A percentile compares a stretch with the other conserved stretches of the same genome.
These are phyloP conservation scores for Lagria hirta DNA, from an alignment of 2,888 invertebrate genomes.

Conservation along the genomic window DNA sequence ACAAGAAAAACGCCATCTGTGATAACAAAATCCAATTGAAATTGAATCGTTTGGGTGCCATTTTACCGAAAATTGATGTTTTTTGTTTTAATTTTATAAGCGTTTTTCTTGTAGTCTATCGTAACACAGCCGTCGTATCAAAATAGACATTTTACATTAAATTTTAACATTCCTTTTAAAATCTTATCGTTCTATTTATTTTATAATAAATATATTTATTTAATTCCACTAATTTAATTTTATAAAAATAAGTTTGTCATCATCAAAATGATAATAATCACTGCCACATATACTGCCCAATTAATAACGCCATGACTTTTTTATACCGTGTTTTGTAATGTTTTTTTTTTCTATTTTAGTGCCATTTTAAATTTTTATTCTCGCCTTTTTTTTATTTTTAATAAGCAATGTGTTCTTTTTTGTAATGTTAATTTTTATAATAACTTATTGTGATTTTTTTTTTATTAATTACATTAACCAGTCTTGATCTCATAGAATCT, in stretches of 20 bases:
- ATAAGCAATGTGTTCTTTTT: conserved; percentile 16
- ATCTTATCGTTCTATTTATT: conserved; percentile 32
- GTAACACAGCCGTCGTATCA: too few species aligned
- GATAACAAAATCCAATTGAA: too few species aligned
- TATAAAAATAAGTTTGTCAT: conserved; percentile 10
- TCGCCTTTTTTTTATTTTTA: conserved; percentile 12
- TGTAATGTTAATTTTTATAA: conserved; percentile 15
- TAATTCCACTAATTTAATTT: conserved; percentile 18
- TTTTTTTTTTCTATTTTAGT: conserved; percentile 20
- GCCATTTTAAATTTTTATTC: conserved; percentile 18
- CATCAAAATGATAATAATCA: conserved; percentile 24
- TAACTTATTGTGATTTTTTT: conserved; percentile 19
- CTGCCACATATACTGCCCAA: conserved; percentile 40
- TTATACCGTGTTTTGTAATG: conserved; percentile 17
- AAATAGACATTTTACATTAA: conserved; percentile 15
- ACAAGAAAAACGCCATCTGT: too few species aligned
- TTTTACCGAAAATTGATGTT: too few species aligned
- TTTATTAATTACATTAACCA: conserved; percentile 17
- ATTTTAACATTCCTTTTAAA: conserved; percentile 26
- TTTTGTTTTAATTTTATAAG: too few species aligned
- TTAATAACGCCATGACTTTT: conserved; percentile 24
- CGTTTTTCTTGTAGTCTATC: too few species aligned
- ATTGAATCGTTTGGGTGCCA: too few species aligned
- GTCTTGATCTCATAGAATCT: conserved; percentile 22
- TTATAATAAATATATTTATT: conserved; percentile 26